These are phyloP conservation scores for Coecobrya sp. DNA, from an alignment of 2,888 invertebrate species.

Conservation along the genomic window DNA sequence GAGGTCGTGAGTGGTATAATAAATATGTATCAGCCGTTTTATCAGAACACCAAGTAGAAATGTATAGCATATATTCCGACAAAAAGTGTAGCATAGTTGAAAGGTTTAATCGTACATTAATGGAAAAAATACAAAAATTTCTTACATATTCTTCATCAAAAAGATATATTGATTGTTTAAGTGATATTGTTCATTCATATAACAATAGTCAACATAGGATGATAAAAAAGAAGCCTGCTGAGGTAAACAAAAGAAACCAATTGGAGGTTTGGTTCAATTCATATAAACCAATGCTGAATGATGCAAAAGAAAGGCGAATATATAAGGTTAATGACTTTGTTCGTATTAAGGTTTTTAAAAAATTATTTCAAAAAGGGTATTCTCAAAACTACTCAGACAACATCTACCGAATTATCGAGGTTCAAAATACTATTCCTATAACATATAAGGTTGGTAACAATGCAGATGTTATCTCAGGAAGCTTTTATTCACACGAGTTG, in stretches of 20 bases:
- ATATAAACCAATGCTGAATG: not conserved
- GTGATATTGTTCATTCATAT: slow-evolving; percentile 43
- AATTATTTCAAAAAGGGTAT: slow-evolving; percentile 28
- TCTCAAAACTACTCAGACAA: slow-evolving; percentile 49
- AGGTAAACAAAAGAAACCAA: slow-evolving; percentile 58
- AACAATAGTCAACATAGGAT: slow-evolving; percentile 59
- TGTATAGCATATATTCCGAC: slow-evolving; percentile 68
- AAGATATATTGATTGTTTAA: slow-evolving; percentile 65
- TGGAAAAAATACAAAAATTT: slow-evolving; percentile 58
- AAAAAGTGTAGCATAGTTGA: slow-evolving; percentile 62
- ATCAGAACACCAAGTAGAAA: slow-evolving; percentile 36
- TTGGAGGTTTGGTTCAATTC: slow-evolving; percentile 46
- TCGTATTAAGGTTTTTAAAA: slow-evolving; percentile 14
- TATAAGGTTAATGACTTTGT: slow-evolving; percentile 51
- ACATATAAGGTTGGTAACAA: slow-evolving; percentile 40
- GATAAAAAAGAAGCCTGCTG: slow-evolving; percentile 27
- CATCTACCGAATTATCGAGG: not conserved
- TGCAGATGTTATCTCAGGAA: slow-evolving; percentile 20
- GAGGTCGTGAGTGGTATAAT: slow-evolving; percentile 71
- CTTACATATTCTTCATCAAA: slow-evolving; percentile 41
- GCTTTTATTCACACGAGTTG: slow-evolving; percentile 64
- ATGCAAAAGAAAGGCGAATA: not conserved
- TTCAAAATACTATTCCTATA: slow-evolving; percentile 52
- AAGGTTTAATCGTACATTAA: slow-evolving; percentile 76
- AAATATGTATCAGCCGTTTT: slow-evolving; percentile 4